Base-by-base conservation (phyloP, 2,797 vertebrate genomes). In the Buphagus erythrorhynchus region DNA sequence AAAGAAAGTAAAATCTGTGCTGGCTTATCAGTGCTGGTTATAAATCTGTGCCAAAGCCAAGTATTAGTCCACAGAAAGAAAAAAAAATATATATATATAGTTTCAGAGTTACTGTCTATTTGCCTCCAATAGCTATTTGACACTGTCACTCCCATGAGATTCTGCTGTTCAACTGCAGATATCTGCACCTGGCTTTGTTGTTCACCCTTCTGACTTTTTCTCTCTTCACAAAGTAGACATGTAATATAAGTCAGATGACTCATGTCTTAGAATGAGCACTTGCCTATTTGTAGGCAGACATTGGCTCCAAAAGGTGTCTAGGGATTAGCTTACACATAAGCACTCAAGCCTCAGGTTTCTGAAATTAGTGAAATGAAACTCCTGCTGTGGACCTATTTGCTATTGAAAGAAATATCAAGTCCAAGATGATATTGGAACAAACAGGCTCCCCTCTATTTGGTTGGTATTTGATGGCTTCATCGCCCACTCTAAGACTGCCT, bases 221-320 rank as follows among this genome's bases (percentile, higher is more conserved):
- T 55, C 5, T 71, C 29, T 57, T 76, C 48, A 31, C 21, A 35
- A 73, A 74, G 42, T 8, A 75, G 79, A 51, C n/a, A 63, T 42
- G 43, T 67, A 29, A 89, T 89, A 86, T 28, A 63, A 42, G 8
- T 89, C 63, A 67, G 48, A 91, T 89, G 78, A 76, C 20, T 94
- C 52, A 55, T 25, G 55, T 49, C 57, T 91, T 43, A 69, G 65
- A 83, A 52, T 49, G 88, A 74, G 52, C 21, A 38, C 36, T 77
- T 87, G 36, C 33, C 61, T 93, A 25, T 79, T 87, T 87, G 59
- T 59, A 48, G 46, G 42, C 21, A 63, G 33, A 26, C 21, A 25
- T 6, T 68, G 49, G 38, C 35, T 71, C 40, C 38, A 42, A 67
- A 38, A 19, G 19, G 26, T 65, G 7, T 26, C 61, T 71, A 33